Evolutionary conservation across 2,113 vertebrate species (phyloP).

Genomic region (Anoplopoma fimbria): DNA sequence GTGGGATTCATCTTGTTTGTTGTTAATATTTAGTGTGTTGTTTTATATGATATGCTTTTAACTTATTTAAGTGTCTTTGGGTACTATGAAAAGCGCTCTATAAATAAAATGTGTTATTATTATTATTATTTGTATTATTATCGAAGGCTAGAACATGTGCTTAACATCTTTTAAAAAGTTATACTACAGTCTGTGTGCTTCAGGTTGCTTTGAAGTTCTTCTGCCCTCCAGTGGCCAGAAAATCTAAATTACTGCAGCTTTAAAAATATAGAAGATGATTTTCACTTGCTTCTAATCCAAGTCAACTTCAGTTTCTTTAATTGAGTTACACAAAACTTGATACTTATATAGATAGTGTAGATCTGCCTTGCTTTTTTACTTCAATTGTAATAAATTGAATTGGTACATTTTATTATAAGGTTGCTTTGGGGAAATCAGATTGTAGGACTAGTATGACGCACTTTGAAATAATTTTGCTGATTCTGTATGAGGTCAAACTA

Average conservation of each 20-base stretch:
- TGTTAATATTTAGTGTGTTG: neutral
- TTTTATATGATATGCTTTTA: neutral
- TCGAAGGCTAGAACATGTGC: neutral
- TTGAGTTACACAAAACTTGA: neutral
- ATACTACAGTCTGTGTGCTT: neutral
- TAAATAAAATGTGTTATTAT: neutral
- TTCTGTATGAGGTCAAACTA: slow-evolving; percentile 27
- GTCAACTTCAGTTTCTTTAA: neutral
- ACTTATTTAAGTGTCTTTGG: too few relatives aligned
- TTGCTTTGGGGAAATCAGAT: slow-evolving; percentile 26
- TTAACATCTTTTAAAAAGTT: neutral
- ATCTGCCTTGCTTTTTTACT: neutral
- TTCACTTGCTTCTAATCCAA: neutral
- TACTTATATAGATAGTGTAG: neutral
- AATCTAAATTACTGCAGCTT: neutral
- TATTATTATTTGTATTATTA: neutral
- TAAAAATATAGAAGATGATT: neutral
- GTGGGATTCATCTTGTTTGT: neutral
- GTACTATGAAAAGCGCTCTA: neutral
- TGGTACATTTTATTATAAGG: slow-evolving; percentile 9
- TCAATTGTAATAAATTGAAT: slow-evolving; percentile 4
- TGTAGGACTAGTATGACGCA: neutral
- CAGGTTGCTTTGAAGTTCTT: neutral
- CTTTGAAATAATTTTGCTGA: slow-evolving; percentile 41
- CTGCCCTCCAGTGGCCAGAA: neutral